phyloP scores from a whole-genome alignment of 2,888 invertebrate genomes.

The Epinotia bilunana region DNA sequence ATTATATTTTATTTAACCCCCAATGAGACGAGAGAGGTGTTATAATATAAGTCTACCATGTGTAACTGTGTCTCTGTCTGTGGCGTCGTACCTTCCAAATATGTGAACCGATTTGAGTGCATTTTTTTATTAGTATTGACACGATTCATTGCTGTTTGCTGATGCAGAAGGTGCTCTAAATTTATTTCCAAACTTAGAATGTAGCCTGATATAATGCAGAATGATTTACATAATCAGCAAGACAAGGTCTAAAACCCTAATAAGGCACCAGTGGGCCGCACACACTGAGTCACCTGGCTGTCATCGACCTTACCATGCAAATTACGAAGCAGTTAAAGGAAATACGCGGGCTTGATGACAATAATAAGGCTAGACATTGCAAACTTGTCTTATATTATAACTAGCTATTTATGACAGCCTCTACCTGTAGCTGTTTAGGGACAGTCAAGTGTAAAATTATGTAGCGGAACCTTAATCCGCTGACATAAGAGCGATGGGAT shows the following conservation, averaged over 20 bases:
- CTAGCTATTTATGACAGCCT: no score
- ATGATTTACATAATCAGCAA: constrained; percentile 16
- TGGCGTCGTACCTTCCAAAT: no score
- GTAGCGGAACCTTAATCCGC: no score
- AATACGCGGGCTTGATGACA: constrained; percentile 5
- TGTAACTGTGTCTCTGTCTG: no score
- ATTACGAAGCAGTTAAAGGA: constrained; percentile 14
- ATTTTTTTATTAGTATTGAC: no score
- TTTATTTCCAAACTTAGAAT: constrained; percentile 15
- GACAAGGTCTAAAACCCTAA: constrained; percentile 21
- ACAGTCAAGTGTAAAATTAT: no score
- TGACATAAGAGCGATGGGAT: no score
- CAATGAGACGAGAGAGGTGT: no score
- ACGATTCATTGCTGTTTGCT: not conserved
- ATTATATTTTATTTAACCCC: no score
- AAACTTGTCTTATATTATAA: not conserved
- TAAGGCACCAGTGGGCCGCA: constrained; percentile 24
- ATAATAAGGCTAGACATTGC: constrained; percentile 16
- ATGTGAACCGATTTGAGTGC: no score
- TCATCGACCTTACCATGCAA: constrained; percentile 37
- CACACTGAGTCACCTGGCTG: constrained; percentile 21
- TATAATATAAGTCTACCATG: no score
- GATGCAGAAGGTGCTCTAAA: not conserved
- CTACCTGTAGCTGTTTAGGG: no score
- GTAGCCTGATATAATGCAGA: constrained; percentile 25